phyloP scores from a whole-genome alignment of 1,140 invertebrate species.

The Polyergus mexicanus region DNA sequence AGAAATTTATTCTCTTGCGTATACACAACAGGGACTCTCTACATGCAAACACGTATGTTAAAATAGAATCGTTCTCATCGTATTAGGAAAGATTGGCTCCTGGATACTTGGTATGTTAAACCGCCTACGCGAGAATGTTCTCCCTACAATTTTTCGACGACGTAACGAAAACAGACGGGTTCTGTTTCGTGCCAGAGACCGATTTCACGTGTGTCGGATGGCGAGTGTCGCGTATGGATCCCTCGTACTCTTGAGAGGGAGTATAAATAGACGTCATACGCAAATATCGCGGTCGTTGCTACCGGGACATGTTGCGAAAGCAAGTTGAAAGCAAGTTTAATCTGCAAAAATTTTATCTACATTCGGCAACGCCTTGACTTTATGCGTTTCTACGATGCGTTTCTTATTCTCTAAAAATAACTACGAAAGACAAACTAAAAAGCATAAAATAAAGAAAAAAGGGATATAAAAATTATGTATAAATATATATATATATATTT shows the following conservation, averaged over 20 bases:
- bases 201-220: conserved; percentile 55
- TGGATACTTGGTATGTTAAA: not conserved
- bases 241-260: conserved; percentile 18
- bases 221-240: conserved; percentile 17
- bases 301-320: conserved; percentile 36
- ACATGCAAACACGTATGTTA: conserved; percentile 36
- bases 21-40: not conserved
- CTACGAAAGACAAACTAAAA: not conserved
- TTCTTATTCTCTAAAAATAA: not conserved
- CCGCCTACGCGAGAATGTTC: not conserved
- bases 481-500: not conserved
- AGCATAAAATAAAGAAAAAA: not conserved
- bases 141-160: conserved; percentile 24
- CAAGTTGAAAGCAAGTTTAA: conserved; percentile 28
- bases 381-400: not conserved
- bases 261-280: conserved; percentile 63
- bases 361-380: conserved; percentile 33
- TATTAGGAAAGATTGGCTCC: conserved; percentile 17
- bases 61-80: conserved; percentile 53
- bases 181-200: conserved; percentile 43
- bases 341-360: not conserved
- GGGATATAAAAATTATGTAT: not conserved
- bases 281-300: conserved; percentile 72
- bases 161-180: conserved; percentile 17
- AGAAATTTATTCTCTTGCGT: not conserved